Conservation (phyloP, 1,140 invertebrate species). For the Pissodes strobi region DNA sequence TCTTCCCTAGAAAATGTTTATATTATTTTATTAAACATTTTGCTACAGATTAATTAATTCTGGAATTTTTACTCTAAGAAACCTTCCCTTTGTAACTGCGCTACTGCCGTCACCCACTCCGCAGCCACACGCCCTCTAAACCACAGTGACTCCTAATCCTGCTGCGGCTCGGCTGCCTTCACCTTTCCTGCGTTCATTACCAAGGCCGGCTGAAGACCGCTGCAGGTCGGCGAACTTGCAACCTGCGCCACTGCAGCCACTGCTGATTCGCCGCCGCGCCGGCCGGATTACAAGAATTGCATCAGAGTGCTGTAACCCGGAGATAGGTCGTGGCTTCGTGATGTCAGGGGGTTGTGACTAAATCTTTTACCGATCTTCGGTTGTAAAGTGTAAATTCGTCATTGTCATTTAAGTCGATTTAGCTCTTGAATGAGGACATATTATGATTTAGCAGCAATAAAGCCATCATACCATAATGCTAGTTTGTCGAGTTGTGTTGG, state of each 20-base stretch:
- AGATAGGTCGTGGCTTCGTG: neutral
- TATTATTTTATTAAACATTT: too few relatives aligned
- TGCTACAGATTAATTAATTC: too few relatives aligned
- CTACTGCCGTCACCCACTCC: neutral
- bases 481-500: too few relatives aligned
- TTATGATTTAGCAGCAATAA: too few relatives aligned
- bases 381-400: too few relatives aligned
- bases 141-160: neutral
- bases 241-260: slow-evolving; percentile 1
- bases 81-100: neutral
- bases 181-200: slow-evolving; percentile 17
- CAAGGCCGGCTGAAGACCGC: slow-evolving; percentile 18
- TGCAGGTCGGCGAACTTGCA: slow-evolving; percentile 12
- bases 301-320: slow-evolving; percentile 1
- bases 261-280: neutral
- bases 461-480: too few relatives aligned
- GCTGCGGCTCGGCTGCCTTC: slow-evolving; percentile 10
- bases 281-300: neutral
- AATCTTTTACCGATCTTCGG: too few relatives aligned
- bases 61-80: neutral
- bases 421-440: too few relatives aligned
- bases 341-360: neutral
- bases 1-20: too few relatives aligned
- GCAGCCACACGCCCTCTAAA: neutral
- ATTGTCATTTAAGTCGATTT: too few relatives aligned